A percentile compares a stretch with the other conserved stretches of the same genome.
These are phyloP conservation scores for Heliconius eleuchia DNA, from an alignment of 1,140 invertebrate species.

Conservation along the genomic window DNA sequence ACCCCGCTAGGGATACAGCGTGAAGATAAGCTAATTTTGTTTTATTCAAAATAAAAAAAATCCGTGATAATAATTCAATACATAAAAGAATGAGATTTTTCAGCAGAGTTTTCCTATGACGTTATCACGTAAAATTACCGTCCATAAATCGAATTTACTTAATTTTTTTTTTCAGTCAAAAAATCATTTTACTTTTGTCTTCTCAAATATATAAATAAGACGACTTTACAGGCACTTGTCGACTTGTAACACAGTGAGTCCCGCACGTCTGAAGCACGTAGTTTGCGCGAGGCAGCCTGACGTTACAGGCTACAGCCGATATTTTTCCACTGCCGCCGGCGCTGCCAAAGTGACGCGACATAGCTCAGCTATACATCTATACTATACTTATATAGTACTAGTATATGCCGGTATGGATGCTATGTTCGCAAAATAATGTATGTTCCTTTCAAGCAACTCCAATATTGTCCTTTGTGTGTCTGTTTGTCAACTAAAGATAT, in stretches of 20 bases:
- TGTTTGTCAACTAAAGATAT: background rate
- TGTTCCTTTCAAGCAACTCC: background rate
- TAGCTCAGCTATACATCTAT: conserved; percentile 21
- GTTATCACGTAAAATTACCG: too few relatives aligned
- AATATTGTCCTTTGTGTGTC: background rate
- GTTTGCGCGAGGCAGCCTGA: conserved; percentile 39
- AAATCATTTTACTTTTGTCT: background rate
- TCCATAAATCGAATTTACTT: too few relatives aligned
- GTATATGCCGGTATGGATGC: background rate
- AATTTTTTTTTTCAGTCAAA: background rate
- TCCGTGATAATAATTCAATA: too few relatives aligned
- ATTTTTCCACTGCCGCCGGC: conserved; percentile 44
- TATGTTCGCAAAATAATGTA: background rate
- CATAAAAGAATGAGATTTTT: too few relatives aligned
- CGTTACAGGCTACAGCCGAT: conserved; percentile 32
- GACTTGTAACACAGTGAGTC: conserved; percentile 26
- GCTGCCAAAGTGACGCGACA: conserved; percentile 42
- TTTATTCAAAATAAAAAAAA: too few relatives aligned
- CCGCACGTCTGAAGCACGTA: conserved; percentile 39
- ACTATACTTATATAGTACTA: background rate
- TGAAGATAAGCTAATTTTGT: too few relatives aligned
- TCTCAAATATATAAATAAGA: background rate
- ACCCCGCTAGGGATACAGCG: too few relatives aligned
- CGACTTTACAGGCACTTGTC: background rate
- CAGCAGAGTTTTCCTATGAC: too few relatives aligned